Percentiles rank a stretch among this genome's conserved stretches.
These are phyloP conservation scores for Psittacula cyanocephala DNA, from an alignment of 2,113 vertebrate genomes.

Conservation along the genomic window DNA sequence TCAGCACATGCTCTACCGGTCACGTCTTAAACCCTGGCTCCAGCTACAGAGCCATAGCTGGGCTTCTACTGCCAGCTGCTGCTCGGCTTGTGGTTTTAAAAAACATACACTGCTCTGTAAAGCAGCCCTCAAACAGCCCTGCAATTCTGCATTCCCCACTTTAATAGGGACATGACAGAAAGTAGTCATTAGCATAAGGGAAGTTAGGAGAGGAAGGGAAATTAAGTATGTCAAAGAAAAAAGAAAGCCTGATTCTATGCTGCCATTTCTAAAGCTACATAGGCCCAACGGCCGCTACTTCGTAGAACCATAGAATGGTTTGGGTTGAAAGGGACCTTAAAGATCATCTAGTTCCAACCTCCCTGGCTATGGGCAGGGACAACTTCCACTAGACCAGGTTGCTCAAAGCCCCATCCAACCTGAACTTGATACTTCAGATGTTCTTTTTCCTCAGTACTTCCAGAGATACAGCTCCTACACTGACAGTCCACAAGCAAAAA, in stretches of 20 bases:
- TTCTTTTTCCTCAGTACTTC: neutral
- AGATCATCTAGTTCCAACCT: neutral
- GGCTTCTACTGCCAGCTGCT: constrained; percentile 30
- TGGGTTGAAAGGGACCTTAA: neutral
- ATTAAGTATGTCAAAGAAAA: neutral
- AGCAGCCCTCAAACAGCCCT: neutral
- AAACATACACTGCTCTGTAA: neutral
- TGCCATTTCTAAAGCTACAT: neutral
- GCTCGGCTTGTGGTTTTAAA: neutral
- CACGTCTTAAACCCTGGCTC: neutral
- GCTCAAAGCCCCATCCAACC: neutral
- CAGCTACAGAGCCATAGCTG: neutral
- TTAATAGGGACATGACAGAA: neutral
- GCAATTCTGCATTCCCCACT: neutral
- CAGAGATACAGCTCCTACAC: neutral
- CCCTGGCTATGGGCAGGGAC: neutral
- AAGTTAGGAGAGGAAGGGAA: neutral
- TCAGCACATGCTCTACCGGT: neutral
- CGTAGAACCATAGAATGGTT: neutral
- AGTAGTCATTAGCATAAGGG: neutral
- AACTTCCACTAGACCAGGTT: neutral
- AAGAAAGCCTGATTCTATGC: neutral
- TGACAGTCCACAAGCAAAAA: neutral
- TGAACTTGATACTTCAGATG: neutral
- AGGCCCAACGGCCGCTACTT: neutral